phyloP scores from a whole-genome alignment of 1,140 invertebrate species.

The Epicauta chinensis region DNA sequence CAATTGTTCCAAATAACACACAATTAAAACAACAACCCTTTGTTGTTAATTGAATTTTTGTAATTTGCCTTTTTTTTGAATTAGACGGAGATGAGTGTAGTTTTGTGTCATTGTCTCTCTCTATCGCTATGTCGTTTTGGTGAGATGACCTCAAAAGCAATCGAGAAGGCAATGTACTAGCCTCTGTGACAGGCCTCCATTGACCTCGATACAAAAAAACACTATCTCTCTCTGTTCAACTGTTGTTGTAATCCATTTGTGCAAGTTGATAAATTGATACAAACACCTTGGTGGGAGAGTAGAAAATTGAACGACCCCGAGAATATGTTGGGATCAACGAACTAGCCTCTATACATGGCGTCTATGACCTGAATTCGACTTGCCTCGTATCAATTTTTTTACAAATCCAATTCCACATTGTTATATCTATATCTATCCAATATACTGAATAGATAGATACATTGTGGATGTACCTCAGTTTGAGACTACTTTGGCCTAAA shows the following conservation, averaged over 20 bases:
- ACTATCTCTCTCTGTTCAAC: too few species aligned
- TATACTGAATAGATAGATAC: too few species aligned
- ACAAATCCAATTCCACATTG: too few species aligned
- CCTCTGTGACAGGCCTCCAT: constrained; percentile 24
- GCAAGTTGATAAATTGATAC: too few species aligned
- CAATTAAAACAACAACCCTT: neutral
- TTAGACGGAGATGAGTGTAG: neutral
- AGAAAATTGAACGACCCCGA: constrained; percentile 22
- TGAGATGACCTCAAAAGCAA: constrained; percentile 37
- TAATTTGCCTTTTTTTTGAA: neutral
- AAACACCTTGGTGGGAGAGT: constrained; percentile 5
- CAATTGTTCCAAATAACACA: too few species aligned
- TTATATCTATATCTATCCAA: too few species aligned
- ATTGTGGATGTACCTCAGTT: neutral
- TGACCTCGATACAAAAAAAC: constrained; percentile 33
- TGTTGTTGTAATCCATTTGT: neutral
- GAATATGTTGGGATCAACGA: constrained; percentile 31
- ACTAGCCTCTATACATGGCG: constrained; percentile 31
- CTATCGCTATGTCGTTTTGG: constrained; percentile 4
- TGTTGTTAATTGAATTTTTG: neutral
- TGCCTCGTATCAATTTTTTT: neutral
- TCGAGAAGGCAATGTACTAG: constrained; percentile 35
- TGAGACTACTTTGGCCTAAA: constrained; percentile 19
- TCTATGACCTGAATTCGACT: constrained; percentile 35
- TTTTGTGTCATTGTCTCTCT: neutral